Base-by-base conservation (phyloP, 2,113 vertebrate genomes). In the Labeo catla region DNA sequence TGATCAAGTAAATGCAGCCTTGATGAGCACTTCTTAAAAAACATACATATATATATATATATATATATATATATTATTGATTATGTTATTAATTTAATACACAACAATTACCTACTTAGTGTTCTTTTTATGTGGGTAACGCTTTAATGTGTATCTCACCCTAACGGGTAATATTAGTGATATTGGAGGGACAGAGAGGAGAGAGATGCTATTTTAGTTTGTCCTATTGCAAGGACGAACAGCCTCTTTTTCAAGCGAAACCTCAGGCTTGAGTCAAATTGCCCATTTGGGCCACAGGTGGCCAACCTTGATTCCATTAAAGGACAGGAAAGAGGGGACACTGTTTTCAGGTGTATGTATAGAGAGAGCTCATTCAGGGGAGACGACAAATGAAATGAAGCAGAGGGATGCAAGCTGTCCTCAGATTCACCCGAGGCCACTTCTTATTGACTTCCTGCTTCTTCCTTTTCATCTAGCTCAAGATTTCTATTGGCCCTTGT, bases 221-320 rank as follows among this genome's bases (percentile, higher is more conserved):
- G 78, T 82, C 61, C 79, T 85, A 39, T 72, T 74, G 61, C 83
- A 88, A 88, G 87, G 77, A 82, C 78, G 79, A 82, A 45, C 83
- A 47, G 77, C 68, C 78, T 85, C 59, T 78, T 85, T 88, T 78
- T 82, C 66, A 66, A 79, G 59, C 5, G n/a, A 68, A 87, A 80
- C 80, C 84, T 76, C 80, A 79, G 84, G 86, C 81, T 50, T 50
- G 68, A 87, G 84, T 86, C 68, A 45, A 88, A 85, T 76, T 85
- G 83, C 76, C 83, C 87, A 85, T 85, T 76, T 59, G 76, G 50
- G 76, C 68, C 88, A 81, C 88, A 89, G 86, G 84, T 89, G 88
- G 81, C 68, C 68, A 47, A 54, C 66, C 76, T 76, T 84, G 63
- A 81, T 84, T 89, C 81, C 76, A 88, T 89, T 89, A 89, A 63